Percentiles rank a stretch among this genome's conserved stretches.
phyloP scores from a whole-genome alignment of 1,140 invertebrate species.

The Drosophila hydei region DNA sequence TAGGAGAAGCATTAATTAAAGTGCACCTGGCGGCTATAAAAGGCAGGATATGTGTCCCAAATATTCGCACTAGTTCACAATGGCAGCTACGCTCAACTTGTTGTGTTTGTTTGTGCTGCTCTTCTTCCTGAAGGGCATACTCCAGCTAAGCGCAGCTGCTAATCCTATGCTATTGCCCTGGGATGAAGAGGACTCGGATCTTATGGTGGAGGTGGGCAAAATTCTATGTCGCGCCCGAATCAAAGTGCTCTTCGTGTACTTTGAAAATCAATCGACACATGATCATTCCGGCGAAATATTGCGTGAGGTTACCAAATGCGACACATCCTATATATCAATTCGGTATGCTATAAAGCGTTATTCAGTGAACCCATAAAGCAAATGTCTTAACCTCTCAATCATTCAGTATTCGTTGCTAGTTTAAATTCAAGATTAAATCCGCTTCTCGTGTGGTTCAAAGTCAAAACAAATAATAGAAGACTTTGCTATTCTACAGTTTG shows the following conservation, averaged over 20 bases:
- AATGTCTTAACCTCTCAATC: background rate
- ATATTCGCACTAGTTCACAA: constrained; percentile 22
- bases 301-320: constrained; percentile 61
- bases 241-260: constrained; percentile 72
- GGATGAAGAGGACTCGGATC: constrained; percentile 32
- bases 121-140: background rate
- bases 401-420: background rate
- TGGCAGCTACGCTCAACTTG: constrained; percentile 5
- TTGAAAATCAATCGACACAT: constrained; percentile 64
- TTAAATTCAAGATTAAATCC: background rate
- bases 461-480: background rate
- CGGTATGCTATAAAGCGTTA: constrained; percentile 29
- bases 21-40: constrained; percentile 34
- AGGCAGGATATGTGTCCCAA: background rate
- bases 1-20: constrained; percentile 39
- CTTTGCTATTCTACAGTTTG: background rate
- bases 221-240: constrained; percentile 52
- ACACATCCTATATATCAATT: constrained; percentile 73
- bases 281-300: constrained; percentile 70
- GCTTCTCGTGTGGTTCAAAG: background rate
- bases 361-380: background rate
- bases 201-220: constrained; percentile 51
- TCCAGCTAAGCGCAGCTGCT: background rate
- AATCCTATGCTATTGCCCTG: constrained; percentile 11
- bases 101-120: constrained; percentile 17